Evolutionary conservation across 2,888 invertebrate genomes (phyloP).

Genomic region (Lithosia quadra): DNA sequence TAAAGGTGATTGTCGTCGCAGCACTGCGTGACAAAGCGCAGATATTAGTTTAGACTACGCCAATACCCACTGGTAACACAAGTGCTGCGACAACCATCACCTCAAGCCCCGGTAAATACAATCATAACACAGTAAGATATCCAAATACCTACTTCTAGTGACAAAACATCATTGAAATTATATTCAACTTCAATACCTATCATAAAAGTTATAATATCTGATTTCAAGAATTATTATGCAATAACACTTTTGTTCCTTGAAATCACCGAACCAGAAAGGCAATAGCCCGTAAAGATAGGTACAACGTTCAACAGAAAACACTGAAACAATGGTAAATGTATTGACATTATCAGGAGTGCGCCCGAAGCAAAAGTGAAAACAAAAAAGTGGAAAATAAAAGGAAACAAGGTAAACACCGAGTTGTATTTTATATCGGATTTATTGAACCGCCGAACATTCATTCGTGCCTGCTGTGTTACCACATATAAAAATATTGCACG

Average conservation of each 20-base stretch:
- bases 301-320: slow-evolving; percentile 13
- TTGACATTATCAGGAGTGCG: slow-evolving; percentile 40
- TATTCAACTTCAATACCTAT: neutral
- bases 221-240: slow-evolving; percentile 6
- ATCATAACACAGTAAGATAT: too few relatives aligned
- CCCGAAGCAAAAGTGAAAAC: slow-evolving; percentile 50
- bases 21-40: too few relatives aligned
- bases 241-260: slow-evolving; percentile 9
- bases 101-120: too few relatives aligned
- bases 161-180: neutral
- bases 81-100: too few relatives aligned
- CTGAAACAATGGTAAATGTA: slow-evolving; percentile 26
- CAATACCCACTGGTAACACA: too few relatives aligned
- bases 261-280: slow-evolving; percentile 16
- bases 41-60: too few relatives aligned
- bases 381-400: slow-evolving; percentile 60
- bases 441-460: slow-evolving; percentile 53
- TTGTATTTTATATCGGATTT: slow-evolving; percentile 69
- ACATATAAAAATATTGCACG: slow-evolving; percentile 32
- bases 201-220: neutral
- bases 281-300: slow-evolving; percentile 19
- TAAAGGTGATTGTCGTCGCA: too few relatives aligned
- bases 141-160: too few relatives aligned
- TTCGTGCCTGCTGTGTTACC: slow-evolving; percentile 50
- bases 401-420: slow-evolving; percentile 67